Evolutionary conservation across 2,888 invertebrate genomes (phyloP).

Genomic region (Catocala sponsa): DNA sequence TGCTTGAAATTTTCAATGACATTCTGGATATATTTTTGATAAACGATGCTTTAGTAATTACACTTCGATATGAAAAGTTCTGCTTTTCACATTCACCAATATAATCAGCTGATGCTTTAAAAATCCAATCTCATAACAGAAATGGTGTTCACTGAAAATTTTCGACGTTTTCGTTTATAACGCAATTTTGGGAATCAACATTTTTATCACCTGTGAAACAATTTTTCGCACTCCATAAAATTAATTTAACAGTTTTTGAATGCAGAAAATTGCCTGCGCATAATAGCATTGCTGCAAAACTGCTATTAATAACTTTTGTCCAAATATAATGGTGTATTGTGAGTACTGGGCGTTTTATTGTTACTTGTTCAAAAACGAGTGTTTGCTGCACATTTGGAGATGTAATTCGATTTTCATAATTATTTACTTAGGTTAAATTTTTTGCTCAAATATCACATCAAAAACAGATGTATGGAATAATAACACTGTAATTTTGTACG

Average conservation of each 20-base stretch:
- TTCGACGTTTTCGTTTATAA: slow-evolving; percentile 17
- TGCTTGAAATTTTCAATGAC: too few relatives aligned
- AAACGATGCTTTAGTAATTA: too few relatives aligned
- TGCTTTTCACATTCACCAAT: not conserved
- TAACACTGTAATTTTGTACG: too few relatives aligned
- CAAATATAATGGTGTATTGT: slow-evolving; percentile 56
- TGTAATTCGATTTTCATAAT: too few relatives aligned
- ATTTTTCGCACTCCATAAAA: slow-evolving; percentile 55
- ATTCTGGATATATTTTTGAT: too few relatives aligned
- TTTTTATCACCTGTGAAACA: slow-evolving; percentile 50
- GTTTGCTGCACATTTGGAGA: not conserved
- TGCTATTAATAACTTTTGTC: slow-evolving; percentile 61
- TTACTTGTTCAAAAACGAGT: not conserved
- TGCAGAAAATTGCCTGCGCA: slow-evolving; percentile 47
- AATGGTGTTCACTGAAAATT: slow-evolving; percentile 1
- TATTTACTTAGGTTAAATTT: too few relatives aligned
- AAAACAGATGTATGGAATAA: too few relatives aligned
- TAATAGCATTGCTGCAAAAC: slow-evolving; percentile 49
- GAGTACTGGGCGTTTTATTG: slow-evolving; percentile 30
- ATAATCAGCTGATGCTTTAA: not conserved
- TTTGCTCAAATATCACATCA: too few relatives aligned
- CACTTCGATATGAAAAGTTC: not conserved
- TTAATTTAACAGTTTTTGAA: slow-evolving; percentile 52
- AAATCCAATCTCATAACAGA: slow-evolving; percentile 11
- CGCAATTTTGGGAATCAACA: slow-evolving; percentile 28